Evolutionary conservation across 1,140 invertebrate species (phyloP).

Genomic region (Brachystomella parvula): DNA sequence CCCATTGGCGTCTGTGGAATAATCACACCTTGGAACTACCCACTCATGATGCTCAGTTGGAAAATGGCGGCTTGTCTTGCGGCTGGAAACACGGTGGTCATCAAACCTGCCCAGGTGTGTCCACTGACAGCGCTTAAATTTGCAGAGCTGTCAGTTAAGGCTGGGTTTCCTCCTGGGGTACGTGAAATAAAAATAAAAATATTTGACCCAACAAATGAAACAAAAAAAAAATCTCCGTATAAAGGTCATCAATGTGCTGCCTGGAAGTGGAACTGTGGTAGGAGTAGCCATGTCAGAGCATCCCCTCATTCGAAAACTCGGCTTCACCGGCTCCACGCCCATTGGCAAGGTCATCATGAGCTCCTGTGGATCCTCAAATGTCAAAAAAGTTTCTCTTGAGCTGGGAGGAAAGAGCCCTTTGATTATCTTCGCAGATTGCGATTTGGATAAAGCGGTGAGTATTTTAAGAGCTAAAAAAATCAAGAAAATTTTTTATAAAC

Average conservation of each 20-base stretch:
- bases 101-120: slow-evolving; percentile 64
- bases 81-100: slow-evolving; percentile 56
- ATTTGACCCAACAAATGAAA: too few relatives aligned
- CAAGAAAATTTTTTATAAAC: too few relatives aligned
- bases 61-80: slow-evolving; percentile 57
- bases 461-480: too few relatives aligned
- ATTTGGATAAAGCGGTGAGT: slow-evolving; percentile 86
- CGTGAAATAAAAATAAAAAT: too few relatives aligned
- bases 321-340: slow-evolving; percentile 88
- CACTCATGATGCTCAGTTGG: slow-evolving; percentile 47
- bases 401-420: slow-evolving; percentile 91
- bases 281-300: slow-evolving; percentile 82
- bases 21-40: slow-evolving; percentile 60
- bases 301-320: slow-evolving; percentile 73
- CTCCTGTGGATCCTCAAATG: slow-evolving; percentile 75
- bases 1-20: slow-evolving; percentile 68
- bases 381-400: slow-evolving; percentile 89
- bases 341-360: slow-evolving; percentile 82
- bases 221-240: too few relatives aligned
- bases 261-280: slow-evolving; percentile 64
- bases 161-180: slow-evolving; percentile 89
- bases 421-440: slow-evolving; percentile 86
- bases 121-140: slow-evolving; percentile 89
- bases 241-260: slow-evolving; percentile 86
- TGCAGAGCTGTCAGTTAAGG: slow-evolving; percentile 72